Evolutionary conservation across 2,797 vertebrate species (phyloP).

Genomic region (Craterocephalus amniculus): DNA sequence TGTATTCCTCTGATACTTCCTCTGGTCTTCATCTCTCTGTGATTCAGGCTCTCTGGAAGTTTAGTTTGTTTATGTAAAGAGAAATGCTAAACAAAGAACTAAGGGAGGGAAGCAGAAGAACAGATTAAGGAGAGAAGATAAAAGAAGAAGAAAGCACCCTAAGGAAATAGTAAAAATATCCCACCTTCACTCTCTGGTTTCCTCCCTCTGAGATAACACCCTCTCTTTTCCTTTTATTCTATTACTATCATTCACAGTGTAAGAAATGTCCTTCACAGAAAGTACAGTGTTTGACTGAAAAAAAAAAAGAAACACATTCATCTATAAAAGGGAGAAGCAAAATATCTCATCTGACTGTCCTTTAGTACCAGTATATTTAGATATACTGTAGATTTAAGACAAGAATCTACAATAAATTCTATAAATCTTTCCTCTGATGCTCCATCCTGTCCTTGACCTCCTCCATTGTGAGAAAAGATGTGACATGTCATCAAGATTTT

Average conservation of each 20-base stretch:
- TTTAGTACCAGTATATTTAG: slow-evolving; percentile 10
- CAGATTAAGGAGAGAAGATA: slow-evolving; percentile 66
- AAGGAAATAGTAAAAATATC: slow-evolving; percentile 72
- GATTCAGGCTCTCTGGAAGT: slow-evolving; percentile 61
- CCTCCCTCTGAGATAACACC: slow-evolving; percentile 55
- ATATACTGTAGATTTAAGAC: slow-evolving; percentile 1
- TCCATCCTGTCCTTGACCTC: slow-evolving; percentile 15
- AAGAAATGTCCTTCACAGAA: slow-evolving; percentile 42
- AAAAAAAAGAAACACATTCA: slow-evolving; percentile 19
- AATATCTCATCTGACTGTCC: slow-evolving; percentile 8
- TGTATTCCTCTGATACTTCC: slow-evolving; percentile 39
- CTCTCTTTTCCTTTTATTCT: slow-evolving; percentile 32
- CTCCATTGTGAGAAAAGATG: slow-evolving; percentile 21
- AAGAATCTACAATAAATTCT: not conserved
- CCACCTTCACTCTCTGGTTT: slow-evolving; percentile 51
- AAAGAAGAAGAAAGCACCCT: slow-evolving; percentile 61
- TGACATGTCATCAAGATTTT: slow-evolving; percentile 27
- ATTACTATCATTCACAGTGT: slow-evolving; percentile 45
- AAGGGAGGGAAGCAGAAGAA: slow-evolving; percentile 47
- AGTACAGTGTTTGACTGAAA: slow-evolving; percentile 26
- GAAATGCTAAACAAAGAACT: slow-evolving; percentile 68
- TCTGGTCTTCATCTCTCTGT: slow-evolving; percentile 22
- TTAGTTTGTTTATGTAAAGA: slow-evolving; percentile 56
- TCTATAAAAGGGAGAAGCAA: slow-evolving; percentile 7
- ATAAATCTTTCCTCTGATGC: slow-evolving; percentile 7